A percentile compares a stretch with the other conserved stretches of the same genome.
These are phyloP conservation scores for Machimus rusticus DNA, from an alignment of 2,888 invertebrate species.

Conservation along the genomic window DNA sequence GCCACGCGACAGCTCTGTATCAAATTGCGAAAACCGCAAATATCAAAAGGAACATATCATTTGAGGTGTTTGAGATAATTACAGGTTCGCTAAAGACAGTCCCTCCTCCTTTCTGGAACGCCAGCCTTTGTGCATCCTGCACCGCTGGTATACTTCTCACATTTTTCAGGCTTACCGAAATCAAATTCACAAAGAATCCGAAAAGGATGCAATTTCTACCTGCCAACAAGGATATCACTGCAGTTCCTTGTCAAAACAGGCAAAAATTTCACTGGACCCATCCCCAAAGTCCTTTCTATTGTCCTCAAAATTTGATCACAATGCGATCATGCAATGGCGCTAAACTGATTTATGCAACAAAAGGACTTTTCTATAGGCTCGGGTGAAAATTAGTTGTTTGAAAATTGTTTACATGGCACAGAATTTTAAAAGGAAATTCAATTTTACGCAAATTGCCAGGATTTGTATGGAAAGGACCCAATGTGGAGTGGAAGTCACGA, in stretches of 20 bases:
- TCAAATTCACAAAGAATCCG: neutral
- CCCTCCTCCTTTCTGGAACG: neutral
- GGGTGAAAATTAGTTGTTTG: constrained; percentile 2
- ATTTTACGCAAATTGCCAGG: constrained; percentile 13
- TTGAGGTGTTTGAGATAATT: constrained; percentile 29
- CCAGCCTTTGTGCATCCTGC: neutral
- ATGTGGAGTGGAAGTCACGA: neutral
- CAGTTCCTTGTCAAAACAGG: constrained; percentile 25
- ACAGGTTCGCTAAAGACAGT: constrained; percentile 29
- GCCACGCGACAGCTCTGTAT: constrained; percentile 29
- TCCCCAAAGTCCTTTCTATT: neutral
- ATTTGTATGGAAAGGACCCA: neutral
- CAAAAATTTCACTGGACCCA: neutral
- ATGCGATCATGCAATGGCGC: constrained; percentile 8
- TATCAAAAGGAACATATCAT: constrained; percentile 8
- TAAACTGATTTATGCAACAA: neutral
- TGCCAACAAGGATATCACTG: neutral
- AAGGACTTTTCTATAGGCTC: neutral
- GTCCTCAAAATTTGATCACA: neutral
- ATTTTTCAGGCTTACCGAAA: constrained; percentile 7
- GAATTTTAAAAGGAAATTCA: neutral
- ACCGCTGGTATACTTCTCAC: constrained; percentile 22
- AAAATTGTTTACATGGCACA: neutral
- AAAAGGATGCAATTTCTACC: neutral
- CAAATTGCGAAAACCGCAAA: constrained; percentile 20